Conservation (phyloP, 2,797 vertebrate genomes). For the Silurus aristotelis region DNA sequence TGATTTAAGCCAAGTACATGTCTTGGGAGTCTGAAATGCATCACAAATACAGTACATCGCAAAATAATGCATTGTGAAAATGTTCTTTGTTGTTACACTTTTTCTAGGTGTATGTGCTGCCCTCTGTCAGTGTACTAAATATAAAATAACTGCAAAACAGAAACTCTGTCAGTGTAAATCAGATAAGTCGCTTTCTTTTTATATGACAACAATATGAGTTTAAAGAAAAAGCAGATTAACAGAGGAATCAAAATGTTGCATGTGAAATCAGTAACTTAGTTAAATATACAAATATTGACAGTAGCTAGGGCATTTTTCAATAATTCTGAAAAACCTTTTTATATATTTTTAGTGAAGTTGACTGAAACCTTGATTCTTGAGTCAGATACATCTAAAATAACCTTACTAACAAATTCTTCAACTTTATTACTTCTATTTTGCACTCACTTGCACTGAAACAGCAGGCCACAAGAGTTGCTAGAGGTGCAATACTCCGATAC, state of each 20-base stretch:
- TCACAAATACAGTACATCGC: not conserved
- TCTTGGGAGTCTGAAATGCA: not conserved
- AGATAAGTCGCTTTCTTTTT: not conserved
- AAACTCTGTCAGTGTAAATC: not conserved
- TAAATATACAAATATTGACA: not conserved
- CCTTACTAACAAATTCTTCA: not conserved
- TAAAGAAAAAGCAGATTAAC: not conserved
- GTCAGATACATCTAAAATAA: not conserved
- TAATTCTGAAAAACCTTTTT: not conserved
- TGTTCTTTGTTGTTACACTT: not conserved
- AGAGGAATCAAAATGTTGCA: not conserved
- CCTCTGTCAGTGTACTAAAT: not conserved
- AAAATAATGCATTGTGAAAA: slow-evolving; percentile 13
- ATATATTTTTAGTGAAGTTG: not conserved
- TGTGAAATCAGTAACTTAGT: not conserved
- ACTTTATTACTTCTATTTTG: not conserved
- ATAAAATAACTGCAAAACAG: not conserved
- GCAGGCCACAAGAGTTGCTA: too few species aligned
- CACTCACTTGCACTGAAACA: not conserved
- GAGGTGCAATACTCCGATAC: not conserved
- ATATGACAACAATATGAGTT: not conserved
- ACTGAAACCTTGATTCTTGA: not conserved
- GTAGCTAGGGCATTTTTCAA: not conserved
- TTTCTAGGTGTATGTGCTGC: not conserved
- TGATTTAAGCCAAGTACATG: not conserved